phyloP scores from a whole-genome alignment of 2,888 invertebrate genomes.

The Creontiades dilutus region DNA sequence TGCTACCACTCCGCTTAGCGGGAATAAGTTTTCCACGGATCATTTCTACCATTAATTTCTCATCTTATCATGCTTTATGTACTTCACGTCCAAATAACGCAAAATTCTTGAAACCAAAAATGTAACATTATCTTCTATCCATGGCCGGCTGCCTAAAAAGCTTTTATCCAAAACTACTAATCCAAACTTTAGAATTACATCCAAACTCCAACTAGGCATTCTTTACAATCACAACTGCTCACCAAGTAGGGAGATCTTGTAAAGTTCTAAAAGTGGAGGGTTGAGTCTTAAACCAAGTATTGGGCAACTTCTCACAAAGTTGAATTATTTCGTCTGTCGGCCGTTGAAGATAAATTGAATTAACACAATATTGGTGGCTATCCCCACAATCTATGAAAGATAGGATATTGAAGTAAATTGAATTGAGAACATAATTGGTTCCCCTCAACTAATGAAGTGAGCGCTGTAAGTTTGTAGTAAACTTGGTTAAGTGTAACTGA shows the following conservation, averaged over 20 bases:
- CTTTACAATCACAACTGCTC: too few relatives aligned
- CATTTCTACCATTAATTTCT: too few relatives aligned
- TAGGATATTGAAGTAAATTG: slow-evolving; percentile 14
- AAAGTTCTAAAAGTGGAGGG: not conserved
- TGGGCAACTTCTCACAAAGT: not conserved
- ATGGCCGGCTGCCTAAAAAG: too few relatives aligned
- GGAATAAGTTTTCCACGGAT: too few relatives aligned
- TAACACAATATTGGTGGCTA: slow-evolving; percentile 15
- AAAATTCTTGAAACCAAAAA: too few relatives aligned
- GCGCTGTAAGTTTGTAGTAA: not conserved
- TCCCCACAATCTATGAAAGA: not conserved
- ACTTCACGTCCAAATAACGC: too few relatives aligned
- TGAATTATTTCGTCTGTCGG: not conserved
- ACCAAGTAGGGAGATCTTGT: not conserved
- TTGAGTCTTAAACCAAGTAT: not conserved
- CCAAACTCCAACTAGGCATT: too few relatives aligned
- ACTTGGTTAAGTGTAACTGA: not conserved
- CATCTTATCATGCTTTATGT: too few relatives aligned
- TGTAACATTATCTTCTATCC: too few relatives aligned
- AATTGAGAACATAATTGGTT: slow-evolving; percentile 3
- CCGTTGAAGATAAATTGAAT: slow-evolving; percentile 1
- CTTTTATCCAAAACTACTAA: too few relatives aligned
- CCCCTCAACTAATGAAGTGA: not conserved
- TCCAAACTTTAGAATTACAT: too few relatives aligned
- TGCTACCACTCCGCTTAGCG: too few relatives aligned